Base-by-base conservation (phyloP, 2,113 vertebrate genomes). In the Fregata magnificens region DNA sequence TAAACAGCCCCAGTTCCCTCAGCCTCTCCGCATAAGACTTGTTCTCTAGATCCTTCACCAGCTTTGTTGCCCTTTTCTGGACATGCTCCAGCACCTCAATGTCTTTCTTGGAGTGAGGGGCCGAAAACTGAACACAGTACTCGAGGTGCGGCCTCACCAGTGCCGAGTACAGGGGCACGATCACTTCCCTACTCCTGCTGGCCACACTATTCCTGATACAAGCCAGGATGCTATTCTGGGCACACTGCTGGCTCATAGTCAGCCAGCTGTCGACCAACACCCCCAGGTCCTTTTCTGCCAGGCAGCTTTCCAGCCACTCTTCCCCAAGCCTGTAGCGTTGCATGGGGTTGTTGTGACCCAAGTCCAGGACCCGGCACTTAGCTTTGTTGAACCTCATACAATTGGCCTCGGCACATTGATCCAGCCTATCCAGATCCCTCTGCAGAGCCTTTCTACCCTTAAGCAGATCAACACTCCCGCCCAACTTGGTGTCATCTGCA, bases 161-260 rank as follows among this genome's bases (percentile, higher is more conserved):
- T 12, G 25, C 55, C 0, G 5, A 12, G 21, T 42, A 52, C 17
- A 63, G 5, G 3, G 22, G 47, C 3, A 34, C 2, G 1, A 63
- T 42, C 29, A 28, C 22, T 26, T 34, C 59, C 29, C 45, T 50
- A 4, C 3, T 19, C 16, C 29, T 34, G 21, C 45, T 34, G 36
- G 22, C 24, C 31, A 44, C 32, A 8, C 29, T n/a, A 5, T 13
- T 65, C 3, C 38, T 26, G 13, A 42, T 34, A 34, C 9, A 63
- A 13, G 36, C 10, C 24, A 65, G 49, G n/a, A n/a, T n/a, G n/a
- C n/a, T n/a, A n/a, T n/a, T n/a, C n/a, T n/a, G n/a, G n/a, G n/a
- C n/a, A n/a, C n/a, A n/a, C 61, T n/a, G 32, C 38, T 3, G 5
- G 38, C 31, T 80, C 49, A 21, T 9, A 7, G 21, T 52, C 38